Evolutionary conservation across 1,140 invertebrate genomes (phyloP).

Genomic region (Zaprionus africanus): DNA sequence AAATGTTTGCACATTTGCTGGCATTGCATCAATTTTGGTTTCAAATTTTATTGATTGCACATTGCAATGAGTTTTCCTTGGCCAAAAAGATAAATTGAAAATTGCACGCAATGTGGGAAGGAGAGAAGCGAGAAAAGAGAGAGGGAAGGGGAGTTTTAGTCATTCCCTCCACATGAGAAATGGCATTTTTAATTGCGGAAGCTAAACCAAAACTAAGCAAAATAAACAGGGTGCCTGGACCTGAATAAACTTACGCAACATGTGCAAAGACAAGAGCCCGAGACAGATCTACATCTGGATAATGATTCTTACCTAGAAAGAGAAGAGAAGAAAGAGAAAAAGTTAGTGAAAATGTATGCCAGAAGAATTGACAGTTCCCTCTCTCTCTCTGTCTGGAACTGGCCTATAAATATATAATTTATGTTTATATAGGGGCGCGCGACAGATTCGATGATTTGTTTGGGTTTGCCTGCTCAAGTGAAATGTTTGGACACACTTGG

Average conservation of each 20-base stretch:
- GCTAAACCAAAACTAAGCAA: conserved; percentile 33
- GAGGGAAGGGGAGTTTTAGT: conserved; percentile 18
- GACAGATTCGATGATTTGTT: conserved; percentile 60
- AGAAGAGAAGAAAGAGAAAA: conserved; percentile 33
- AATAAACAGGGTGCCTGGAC: conserved; percentile 4
- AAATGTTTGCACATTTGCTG: neutral
- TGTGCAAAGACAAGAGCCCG: neutral
- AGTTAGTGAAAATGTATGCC: conserved; percentile 38
- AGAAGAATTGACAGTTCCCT: conserved; percentile 22
- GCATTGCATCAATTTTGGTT: conserved; percentile 57
- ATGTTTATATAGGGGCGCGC: conserved; percentile 59
- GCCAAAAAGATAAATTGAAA: conserved; percentile 70
- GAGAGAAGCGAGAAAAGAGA: neutral
- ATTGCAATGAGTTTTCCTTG: neutral
- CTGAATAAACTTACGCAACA: conserved; percentile 64
- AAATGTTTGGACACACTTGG: conserved; percentile 52
- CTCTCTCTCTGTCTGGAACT: neutral
- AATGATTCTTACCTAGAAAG: conserved; percentile 67
- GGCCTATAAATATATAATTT: conserved; percentile 71
- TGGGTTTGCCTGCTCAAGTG: conserved; percentile 29
- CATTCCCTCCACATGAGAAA: conserved; percentile 54
- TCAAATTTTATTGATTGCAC: conserved; percentile 52
- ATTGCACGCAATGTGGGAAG: conserved; percentile 68
- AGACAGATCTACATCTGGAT: neutral
- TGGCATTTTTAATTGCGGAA: conserved; percentile 75